Evolutionary conservation across 1,140 invertebrate genomes (phyloP).

Genomic region (Mizuhopecten yessoensis): DNA sequence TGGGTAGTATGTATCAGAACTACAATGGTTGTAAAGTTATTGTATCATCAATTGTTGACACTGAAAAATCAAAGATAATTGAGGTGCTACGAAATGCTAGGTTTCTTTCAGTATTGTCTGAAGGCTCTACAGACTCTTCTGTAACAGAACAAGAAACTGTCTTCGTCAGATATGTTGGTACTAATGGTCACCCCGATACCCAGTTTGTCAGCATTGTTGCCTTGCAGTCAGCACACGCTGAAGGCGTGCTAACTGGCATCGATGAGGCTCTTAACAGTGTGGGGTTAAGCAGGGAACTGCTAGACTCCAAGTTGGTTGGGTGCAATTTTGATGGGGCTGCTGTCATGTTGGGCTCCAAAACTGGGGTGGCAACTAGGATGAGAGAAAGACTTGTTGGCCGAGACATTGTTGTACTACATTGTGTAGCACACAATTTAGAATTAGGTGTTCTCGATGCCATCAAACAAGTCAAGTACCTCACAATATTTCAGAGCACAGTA

Average conservation of each 20-base stretch:
- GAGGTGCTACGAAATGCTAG: not conserved
- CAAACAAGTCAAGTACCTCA: conserved; percentile 21
- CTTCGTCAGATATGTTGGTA: conserved; percentile 34
- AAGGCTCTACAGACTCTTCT: not conserved
- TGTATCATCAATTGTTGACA: not conserved
- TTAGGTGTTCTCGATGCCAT: conserved; percentile 51
- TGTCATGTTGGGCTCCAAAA: conserved; percentile 45
- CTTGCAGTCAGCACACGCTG: not conserved
- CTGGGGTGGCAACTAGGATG: conserved; percentile 22
- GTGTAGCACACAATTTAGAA: conserved; percentile 51
- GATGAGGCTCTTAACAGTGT: not conserved
- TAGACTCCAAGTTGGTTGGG: not conserved
- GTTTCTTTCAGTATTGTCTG: conserved; percentile 48
- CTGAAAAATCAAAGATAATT: not conserved
- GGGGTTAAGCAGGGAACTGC: not conserved
- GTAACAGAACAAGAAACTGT: conserved; percentile 47
- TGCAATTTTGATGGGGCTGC: conserved; percentile 57
- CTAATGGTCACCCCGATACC: conserved; percentile 23
- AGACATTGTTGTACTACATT: conserved; percentile 43
- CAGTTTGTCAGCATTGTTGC: not conserved
- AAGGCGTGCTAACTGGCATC: conserved; percentile 9
- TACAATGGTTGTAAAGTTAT: conserved; percentile 45
- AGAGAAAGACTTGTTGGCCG: conserved; percentile 10
- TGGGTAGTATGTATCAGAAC: conserved; percentile 50
- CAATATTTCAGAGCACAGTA: conserved; percentile 33